Evolutionary conservation across 2,113 vertebrate species (phyloP), one percentile per base, ranked within the genome.

Genomic region (Tachysurus fulvidraco): DNA sequence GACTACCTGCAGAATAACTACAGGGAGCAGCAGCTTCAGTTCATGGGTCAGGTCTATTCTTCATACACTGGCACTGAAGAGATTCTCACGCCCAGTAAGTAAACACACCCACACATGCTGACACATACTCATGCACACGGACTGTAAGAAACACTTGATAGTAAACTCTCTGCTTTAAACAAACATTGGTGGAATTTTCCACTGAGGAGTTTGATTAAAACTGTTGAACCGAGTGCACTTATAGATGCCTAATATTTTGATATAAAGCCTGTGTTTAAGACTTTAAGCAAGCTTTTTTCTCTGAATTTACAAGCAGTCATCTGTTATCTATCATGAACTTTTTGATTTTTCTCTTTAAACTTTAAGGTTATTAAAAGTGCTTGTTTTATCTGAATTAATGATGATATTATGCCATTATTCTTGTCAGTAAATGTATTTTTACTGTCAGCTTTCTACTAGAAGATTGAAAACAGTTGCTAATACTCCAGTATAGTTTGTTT

Each of bases 1-100:
- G 98, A 99, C 90, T 99, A 99, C 86, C 94, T 99, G 91, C 98
- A 99, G 94, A 99, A 99, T 93, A 99, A 99, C 94, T 98, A 95
- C 92, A 93, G 98, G 88, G 96, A 98, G 23, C 97, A 97, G 88
- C 97, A 97, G 54, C 93, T 95, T 87, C 96, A 97, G 81, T 98
- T 98, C 92, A 96, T 95, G 57, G 98, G 98, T 44, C 97, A 97
- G 93, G 96, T 99, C 89, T 98, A 98, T 94, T 97, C 97, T 86
- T 99, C 98, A 62, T 99, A 98, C 88, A 98, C 98, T 13, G 98
- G 98, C 85, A 96, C 95, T 0, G 97, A 99, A 95, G 97, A 97
- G 93, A 95, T 99, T 90, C 95, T 95, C 57, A 96, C 95, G 86
- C 96, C 96, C 92, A 96, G 98, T 98, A 93, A 60, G 93, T 92